These are phyloP conservation scores for Troides aeacus DNA, from an alignment of 2,888 invertebrate species.

Conservation along the genomic window DNA sequence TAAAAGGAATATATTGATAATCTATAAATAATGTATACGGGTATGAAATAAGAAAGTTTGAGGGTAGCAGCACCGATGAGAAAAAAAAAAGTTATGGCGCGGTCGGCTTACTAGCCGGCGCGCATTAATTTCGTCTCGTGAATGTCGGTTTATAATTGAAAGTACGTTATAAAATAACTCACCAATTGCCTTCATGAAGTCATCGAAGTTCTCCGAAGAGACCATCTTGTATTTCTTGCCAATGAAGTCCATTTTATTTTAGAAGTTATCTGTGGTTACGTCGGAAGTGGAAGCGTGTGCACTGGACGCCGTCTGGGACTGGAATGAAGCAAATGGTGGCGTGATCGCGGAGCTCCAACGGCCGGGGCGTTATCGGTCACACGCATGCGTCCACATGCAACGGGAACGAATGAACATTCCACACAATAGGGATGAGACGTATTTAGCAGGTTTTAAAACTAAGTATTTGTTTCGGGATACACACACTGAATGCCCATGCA, in stretches of 20 bases:
- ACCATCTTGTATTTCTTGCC: conserved; percentile 91
- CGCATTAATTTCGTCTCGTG: conserved; percentile 43
- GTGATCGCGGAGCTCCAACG: conserved; percentile 29
- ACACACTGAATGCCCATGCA: too few species aligned
- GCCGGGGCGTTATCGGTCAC: conserved; percentile 12
- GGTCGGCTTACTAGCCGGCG: conserved; percentile 52
- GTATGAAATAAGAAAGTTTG: conserved; percentile 16
- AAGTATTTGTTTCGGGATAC: neutral
- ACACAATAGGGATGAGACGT: neutral
- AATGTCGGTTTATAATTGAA: conserved; percentile 39
- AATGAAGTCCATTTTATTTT: conserved; percentile 67
- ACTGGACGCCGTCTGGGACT: conserved; percentile 53
- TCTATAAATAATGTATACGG: neutral
- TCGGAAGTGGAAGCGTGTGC: conserved; percentile 38
- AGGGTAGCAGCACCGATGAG: conserved; percentile 13
- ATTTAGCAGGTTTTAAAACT: neutral
- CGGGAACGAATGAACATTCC: conserved; percentile 24
- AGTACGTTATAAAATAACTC: conserved; percentile 60
- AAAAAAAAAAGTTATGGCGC: conserved; percentile 32
- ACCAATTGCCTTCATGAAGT: conserved; percentile 93
- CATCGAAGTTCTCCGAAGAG: conserved; percentile 91
- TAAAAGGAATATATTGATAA: neutral
- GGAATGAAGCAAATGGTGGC: conserved; percentile 52
- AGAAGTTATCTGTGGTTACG: conserved; percentile 35
- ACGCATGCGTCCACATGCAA: conserved; percentile 33